These are phyloP conservation scores for Apolygus lucorum DNA, from an alignment of 1,140 invertebrate genomes.

Conservation along the genomic window DNA sequence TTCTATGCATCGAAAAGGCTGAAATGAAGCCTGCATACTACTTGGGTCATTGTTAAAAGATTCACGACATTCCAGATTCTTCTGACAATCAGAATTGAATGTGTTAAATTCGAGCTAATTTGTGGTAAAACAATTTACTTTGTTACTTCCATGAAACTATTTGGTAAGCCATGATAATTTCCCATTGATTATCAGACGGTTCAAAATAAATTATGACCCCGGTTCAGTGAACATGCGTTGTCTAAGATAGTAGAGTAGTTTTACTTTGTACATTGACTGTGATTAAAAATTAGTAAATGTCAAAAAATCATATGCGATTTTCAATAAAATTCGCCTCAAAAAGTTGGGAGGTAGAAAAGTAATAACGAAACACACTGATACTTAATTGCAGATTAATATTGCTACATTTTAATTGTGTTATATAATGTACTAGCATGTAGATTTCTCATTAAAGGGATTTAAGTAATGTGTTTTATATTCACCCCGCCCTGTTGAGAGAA, in stretches of 20 bases:
- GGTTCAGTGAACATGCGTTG: not conserved
- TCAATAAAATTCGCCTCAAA: not conserved
- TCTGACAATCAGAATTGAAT: too few species aligned
- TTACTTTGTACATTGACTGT: slow-evolving; percentile 21
- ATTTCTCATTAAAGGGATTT: slow-evolving; percentile 13
- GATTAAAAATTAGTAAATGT: slow-evolving; percentile 14
- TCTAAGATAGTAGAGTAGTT: not conserved
- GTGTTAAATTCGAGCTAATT: too few species aligned
- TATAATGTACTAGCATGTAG: slow-evolving; percentile 14
- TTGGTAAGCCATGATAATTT: too few species aligned
- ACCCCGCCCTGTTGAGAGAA: slow-evolving; percentile 1
- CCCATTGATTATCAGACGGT: too few species aligned
- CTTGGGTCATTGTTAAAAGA: too few species aligned
- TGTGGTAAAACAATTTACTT: too few species aligned
- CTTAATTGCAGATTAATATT: not conserved
- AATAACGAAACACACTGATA: not conserved
- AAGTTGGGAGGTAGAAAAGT: not conserved
- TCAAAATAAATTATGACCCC: not conserved
- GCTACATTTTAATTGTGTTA: slow-evolving; percentile 6
- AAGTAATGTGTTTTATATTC: slow-evolving; percentile 21
- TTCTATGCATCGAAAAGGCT: too few species aligned
- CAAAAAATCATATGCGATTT: not conserved
- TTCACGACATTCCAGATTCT: too few species aligned
- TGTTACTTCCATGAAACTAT: too few species aligned
- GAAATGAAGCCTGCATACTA: too few species aligned